These are phyloP conservation scores for Macrobrachium rosenbergii DNA, from an alignment of 1,140 invertebrate genomes.

Conservation along the genomic window DNA sequence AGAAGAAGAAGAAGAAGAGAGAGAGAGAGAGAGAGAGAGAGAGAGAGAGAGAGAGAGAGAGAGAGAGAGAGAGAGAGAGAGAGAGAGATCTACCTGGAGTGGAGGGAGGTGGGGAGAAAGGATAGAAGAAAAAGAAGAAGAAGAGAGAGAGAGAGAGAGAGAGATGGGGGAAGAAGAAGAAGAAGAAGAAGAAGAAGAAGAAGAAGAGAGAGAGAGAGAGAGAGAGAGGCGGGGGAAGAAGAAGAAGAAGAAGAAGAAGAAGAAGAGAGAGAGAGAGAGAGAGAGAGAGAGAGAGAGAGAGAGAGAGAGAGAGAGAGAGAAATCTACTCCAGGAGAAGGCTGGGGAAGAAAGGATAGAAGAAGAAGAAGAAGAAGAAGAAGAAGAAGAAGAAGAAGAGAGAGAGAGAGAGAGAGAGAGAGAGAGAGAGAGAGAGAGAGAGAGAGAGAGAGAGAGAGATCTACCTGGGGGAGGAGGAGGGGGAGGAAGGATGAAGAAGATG, in stretches of 20 bases:
- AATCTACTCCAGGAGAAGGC: too few species aligned
- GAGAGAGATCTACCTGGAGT: neutral
- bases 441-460: neutral
- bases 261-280: slow-evolving; percentile 24
- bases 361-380: too few species aligned
- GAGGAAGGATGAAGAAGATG: neutral
- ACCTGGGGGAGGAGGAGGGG: neutral
- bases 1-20: neutral
- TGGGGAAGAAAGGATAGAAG: neutral
- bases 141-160: neutral
- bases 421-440: slow-evolving; percentile 22
- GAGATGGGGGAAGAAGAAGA: neutral
- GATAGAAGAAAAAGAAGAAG: too few species aligned
- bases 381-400: too few species aligned
- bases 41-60: neutral
- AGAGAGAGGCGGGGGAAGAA: neutral
- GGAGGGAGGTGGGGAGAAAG: too few species aligned
- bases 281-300: neutral
- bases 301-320: neutral
- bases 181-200: too few species aligned
- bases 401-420: slow-evolving; percentile 22
- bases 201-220: neutral
- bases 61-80: neutral
- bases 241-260: neutral
- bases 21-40: neutral